Percentiles rank a stretch among this genome's conserved stretches.
These are phyloP conservation scores for Oxygymnocypris stewartii DNA, from an alignment of 2,113 vertebrate species.

Conservation along the genomic window DNA sequence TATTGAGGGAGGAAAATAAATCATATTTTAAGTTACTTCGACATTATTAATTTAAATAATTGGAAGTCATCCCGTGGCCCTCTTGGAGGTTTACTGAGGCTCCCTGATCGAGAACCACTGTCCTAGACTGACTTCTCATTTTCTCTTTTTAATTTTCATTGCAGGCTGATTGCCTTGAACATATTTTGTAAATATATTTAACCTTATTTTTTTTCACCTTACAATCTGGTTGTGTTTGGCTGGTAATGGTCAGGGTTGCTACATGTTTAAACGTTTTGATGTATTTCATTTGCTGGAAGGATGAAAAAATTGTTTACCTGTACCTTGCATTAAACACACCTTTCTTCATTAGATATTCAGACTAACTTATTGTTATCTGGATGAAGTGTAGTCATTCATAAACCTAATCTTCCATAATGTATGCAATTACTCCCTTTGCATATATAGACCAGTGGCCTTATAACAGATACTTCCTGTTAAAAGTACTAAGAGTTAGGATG, in stretches of 20 bases:
- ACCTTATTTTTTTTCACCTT: not conserved
- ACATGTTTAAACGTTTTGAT: not conserved
- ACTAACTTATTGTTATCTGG: not conserved
- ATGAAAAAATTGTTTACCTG: not conserved
- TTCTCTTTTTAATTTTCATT: not conserved
- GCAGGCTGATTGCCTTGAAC: not conserved
- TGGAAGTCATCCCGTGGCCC: not conserved
- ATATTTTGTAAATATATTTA: slow-evolving; percentile 8
- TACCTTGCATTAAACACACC: not conserved
- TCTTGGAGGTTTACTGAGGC: not conserved
- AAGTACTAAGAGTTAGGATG: no score
- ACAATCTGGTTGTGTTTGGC: not conserved
- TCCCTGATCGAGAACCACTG: not conserved
- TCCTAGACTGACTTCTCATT: not conserved
- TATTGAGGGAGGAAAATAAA: not conserved
- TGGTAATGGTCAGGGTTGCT: not conserved
- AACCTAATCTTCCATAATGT: not conserved
- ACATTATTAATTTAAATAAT: not conserved
- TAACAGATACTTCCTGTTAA: not conserved
- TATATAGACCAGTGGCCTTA: not conserved
- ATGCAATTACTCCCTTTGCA: not conserved
- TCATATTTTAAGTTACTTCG: no score
- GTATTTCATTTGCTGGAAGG: not conserved
- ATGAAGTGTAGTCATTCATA: not conserved
- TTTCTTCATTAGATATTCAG: not conserved